phyloP scores from a whole-genome alignment of 2,888 invertebrate species.

The Neelides folsomi region DNA sequence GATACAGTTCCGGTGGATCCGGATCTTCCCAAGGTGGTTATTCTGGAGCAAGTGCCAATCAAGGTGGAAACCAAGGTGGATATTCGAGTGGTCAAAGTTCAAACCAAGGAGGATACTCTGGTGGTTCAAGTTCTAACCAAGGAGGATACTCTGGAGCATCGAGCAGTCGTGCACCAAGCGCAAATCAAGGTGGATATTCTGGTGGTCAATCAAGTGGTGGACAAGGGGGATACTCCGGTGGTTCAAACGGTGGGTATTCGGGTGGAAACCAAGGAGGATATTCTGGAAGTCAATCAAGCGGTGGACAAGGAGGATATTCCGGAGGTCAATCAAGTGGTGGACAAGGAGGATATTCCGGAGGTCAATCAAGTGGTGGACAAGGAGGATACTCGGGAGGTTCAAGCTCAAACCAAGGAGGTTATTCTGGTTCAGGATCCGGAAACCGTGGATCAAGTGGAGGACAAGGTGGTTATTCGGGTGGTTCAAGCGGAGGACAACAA shows the following conservation, averaged over 20 bases:
- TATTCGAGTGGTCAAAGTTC: constrained; percentile 1
- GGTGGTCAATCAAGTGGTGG: constrained; percentile 5
- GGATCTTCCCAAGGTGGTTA: background rate
- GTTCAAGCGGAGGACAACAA: constrained; percentile 1
- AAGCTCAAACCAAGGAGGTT: background rate
- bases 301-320: constrained; percentile 2
- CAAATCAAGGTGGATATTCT: background rate
- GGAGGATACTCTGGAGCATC: constrained; percentile 1
- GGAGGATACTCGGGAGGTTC: background rate
- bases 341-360: constrained; percentile 1
- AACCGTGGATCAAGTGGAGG: constrained; percentile 3
- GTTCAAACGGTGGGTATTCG: background rate
- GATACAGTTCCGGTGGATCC: constrained; percentile 2
- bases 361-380: background rate
- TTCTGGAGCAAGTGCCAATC: background rate
- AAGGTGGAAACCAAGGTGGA: background rate
- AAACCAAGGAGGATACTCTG: constrained; percentile 1
- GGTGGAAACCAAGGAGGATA: background rate
- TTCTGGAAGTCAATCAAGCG: constrained; percentile 3
- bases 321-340: background rate
- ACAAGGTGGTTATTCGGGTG: constrained; percentile 1
- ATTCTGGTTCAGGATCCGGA: background rate
- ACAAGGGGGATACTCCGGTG: constrained; percentile 3
- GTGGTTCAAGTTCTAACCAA: background rate
- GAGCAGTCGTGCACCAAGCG: background rate